phyloP scores from a whole-genome alignment of 2,113 vertebrate genomes.

The Nettapus auritus region DNA sequence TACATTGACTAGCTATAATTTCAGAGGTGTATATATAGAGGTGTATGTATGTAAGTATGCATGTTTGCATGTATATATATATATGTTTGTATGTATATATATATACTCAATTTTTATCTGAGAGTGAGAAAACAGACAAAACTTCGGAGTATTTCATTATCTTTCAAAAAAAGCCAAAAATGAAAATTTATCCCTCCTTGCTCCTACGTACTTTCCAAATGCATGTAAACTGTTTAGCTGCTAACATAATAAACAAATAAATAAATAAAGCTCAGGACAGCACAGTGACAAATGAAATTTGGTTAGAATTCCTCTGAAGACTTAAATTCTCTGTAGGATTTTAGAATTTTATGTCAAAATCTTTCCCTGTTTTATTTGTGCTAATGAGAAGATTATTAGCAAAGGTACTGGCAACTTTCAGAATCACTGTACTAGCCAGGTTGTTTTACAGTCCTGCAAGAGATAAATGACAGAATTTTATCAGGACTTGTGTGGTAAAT shows the following conservation, averaged over 20 bases:
- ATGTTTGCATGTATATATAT: not conserved
- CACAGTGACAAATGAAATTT: not conserved
- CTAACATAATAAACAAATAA: not conserved
- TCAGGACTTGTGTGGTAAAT: too few species aligned
- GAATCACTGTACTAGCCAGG: not conserved
- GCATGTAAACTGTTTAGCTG: not conserved
- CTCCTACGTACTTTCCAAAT: not conserved
- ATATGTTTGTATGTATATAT: not conserved
- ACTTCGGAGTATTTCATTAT: not conserved
- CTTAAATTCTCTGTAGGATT: not conserved
- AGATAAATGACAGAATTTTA: not conserved
- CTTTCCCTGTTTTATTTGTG: not conserved
- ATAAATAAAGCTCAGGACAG: not conserved
- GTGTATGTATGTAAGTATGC: not conserved
- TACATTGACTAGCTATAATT: not conserved
- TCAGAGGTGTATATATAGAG: not conserved
- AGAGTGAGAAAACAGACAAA: not conserved
- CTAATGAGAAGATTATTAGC: not conserved
- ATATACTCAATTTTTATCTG: not conserved
- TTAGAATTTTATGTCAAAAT: not conserved
- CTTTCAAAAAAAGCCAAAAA: not conserved
- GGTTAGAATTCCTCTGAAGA: rapidly evolving
- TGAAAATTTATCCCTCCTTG: not conserved
- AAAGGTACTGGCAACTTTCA: not conserved
- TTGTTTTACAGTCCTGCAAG: not conserved